Conservation (phyloP, 2,888 invertebrate species). For the Orthosia cruda region DNA sequence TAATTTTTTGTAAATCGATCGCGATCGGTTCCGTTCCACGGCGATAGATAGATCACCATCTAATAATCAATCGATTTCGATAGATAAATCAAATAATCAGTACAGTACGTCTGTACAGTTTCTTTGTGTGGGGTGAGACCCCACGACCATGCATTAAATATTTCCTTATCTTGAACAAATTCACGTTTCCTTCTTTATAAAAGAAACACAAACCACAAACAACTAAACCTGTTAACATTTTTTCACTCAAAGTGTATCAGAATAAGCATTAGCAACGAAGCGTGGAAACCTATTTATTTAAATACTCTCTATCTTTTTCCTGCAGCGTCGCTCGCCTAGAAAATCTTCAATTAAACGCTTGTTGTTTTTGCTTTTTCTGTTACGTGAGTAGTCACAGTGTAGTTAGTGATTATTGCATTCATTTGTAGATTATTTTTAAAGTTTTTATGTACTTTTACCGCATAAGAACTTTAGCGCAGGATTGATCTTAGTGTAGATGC, state of each 20-base stretch:
- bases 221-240: slow-evolving; percentile 5
- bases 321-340: not conserved
- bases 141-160: not conserved
- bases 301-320: slow-evolving; percentile 13
- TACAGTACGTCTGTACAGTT: too few relatives aligned
- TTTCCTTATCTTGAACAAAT: not conserved
- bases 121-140: too few relatives aligned
- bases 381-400: not conserved
- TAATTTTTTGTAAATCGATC: too few relatives aligned
- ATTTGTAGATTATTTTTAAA: not conserved
- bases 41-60: too few relatives aligned
- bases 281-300: slow-evolving; percentile 32
- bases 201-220: slow-evolving; percentile 5
- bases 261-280: slow-evolving; percentile 16
- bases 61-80: too few relatives aligned
- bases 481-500: not conserved
- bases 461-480: too few relatives aligned
- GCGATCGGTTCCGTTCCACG: too few relatives aligned
- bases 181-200: not conserved
- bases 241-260: slow-evolving; percentile 10
- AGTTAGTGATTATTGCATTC: slow-evolving; percentile 2
- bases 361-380: slow-evolving; percentile 3
- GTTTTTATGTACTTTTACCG: not conserved
- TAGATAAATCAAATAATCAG: too few relatives aligned
- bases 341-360: slow-evolving; percentile 3